Evolutionary conservation across 2,797 vertebrate genomes (phyloP), one percentile per base, ranked within the genome.

Genomic region (Ispidina picta): DNA sequence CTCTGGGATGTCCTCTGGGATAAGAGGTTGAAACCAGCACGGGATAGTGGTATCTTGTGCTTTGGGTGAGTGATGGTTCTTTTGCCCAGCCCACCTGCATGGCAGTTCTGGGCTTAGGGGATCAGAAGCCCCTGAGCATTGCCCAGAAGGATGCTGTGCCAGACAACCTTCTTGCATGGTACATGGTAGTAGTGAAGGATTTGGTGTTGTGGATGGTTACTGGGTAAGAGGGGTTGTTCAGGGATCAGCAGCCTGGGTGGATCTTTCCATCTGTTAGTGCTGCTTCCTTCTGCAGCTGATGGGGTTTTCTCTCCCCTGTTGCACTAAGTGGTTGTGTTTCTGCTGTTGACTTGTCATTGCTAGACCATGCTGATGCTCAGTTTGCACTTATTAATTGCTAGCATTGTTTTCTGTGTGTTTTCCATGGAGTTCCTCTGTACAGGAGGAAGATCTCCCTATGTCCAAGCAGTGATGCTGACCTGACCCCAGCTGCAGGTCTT

Each of bases 181-280:
- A 56, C 1, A 0, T 37, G 15, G 25, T 56, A 35, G 31, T 33
- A 65, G 48, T 68, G 44, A 84, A 49, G 35, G 26, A 51, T 84
- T 86, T 60, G 54, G 35, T 29, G 13, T 69, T 12, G 3, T 41
- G 74, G 70, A 22, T 78, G n/a, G 17, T 4, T 78, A 43, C 48
- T 49, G 12, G 21, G 8, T 77, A 82, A 74, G 43, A 80, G 21
- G 18, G 41, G 19, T 15, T 23, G 14, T 76, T 83, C n/a, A 35
- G 33, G 11, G 43, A 23, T 52, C 9, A 25, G 41, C 28, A 89
- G 29, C 33, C 52, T 65, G 9, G 8, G 21, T 70, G 58, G 10
- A n/a, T 83, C 26, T 77, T 66, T 33, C n/a, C 2, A 0, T 43
- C n/a, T 64, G n/a, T 83, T 83, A 33, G 5, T 1, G 1, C 25